Percentiles rank a stretch among this genome's conserved stretches.
These are phyloP conservation scores for Fistularia commersonii DNA, from an alignment of 2,797 vertebrate genomes.

Conservation along the genomic window DNA sequence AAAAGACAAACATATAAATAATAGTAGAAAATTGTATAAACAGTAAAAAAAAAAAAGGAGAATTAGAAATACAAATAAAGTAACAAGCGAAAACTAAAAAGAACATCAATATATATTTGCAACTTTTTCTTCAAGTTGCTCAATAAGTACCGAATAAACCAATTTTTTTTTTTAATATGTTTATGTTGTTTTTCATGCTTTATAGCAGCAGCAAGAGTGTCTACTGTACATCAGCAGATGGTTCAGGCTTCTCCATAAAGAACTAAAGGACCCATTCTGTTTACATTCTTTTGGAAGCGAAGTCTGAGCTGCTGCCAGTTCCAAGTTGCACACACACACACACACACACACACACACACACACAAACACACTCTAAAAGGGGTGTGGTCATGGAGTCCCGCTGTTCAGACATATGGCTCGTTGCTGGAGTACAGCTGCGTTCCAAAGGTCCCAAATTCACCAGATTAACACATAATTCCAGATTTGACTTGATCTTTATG, in stretches of 20 bases:
- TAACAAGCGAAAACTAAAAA: too few relatives aligned
- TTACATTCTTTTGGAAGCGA: slow-evolving; percentile 61
- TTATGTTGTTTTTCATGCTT: not conserved
- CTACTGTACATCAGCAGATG: slow-evolving; percentile 19
- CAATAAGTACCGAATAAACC: too few relatives aligned
- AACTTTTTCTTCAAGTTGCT: too few relatives aligned
- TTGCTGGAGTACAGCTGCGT: slow-evolving; percentile 16
- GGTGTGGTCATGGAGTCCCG: slow-evolving; percentile 34
- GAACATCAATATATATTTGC: too few relatives aligned
- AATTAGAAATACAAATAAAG: too few relatives aligned
- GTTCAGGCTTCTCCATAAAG: slow-evolving; percentile 15
- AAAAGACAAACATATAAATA: too few relatives aligned
- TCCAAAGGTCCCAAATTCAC: slow-evolving; percentile 13
- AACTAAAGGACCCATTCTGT: slow-evolving; percentile 37
- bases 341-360: slow-evolving; percentile 22
- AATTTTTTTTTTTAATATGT: not conserved
- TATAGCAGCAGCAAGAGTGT: slow-evolving; percentile 82
- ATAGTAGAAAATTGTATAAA: too few relatives aligned
- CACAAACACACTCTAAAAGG: slow-evolving; percentile 23
- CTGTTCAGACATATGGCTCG: slow-evolving; percentile 48
- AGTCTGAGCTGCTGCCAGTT: slow-evolving; percentile 23
- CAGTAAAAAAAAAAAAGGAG: too few relatives aligned
- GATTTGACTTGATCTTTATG: slow-evolving; percentile 7
- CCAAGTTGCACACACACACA: slow-evolving; percentile 19
- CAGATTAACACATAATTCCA: slow-evolving; percentile 7